Conservation (phyloP, 2,888 invertebrate species). For the Pristionchus japonicus region DNA sequence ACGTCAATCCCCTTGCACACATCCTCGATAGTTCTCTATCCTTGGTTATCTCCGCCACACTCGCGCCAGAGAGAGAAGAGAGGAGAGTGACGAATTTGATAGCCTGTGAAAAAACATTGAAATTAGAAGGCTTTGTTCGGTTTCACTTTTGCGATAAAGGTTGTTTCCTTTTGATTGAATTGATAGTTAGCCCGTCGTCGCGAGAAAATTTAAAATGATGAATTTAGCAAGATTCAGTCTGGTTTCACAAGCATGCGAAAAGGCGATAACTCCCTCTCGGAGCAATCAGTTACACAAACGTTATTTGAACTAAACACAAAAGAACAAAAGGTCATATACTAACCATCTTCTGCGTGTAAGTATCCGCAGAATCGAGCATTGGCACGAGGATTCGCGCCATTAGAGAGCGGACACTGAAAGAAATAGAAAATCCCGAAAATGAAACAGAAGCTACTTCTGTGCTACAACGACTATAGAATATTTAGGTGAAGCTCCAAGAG, state of each 20-base stretch:
- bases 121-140: neutral
- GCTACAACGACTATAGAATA: no score
- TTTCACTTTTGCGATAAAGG: neutral
- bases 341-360: neutral
- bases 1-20: slow-evolving; percentile 10
- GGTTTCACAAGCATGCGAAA: neutral
- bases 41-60: neutral
- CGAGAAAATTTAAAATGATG: neutral
- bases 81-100: neutral
- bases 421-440: neutral
- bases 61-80: neutral
- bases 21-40: neutral
- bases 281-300: no score
- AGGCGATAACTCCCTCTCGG: no score
- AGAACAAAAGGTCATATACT: neutral
- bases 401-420: neutral
- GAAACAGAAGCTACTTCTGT: neutral
- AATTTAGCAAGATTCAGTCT: neutral
- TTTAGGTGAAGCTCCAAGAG: no score
- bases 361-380: neutral
- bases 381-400: neutral
- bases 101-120: neutral
- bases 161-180: neutral
- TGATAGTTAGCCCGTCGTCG: no score
- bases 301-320: neutral